phyloP scores from a whole-genome alignment of 2,113 vertebrate genomes.

The Acrocephalus arundinaceus region DNA sequence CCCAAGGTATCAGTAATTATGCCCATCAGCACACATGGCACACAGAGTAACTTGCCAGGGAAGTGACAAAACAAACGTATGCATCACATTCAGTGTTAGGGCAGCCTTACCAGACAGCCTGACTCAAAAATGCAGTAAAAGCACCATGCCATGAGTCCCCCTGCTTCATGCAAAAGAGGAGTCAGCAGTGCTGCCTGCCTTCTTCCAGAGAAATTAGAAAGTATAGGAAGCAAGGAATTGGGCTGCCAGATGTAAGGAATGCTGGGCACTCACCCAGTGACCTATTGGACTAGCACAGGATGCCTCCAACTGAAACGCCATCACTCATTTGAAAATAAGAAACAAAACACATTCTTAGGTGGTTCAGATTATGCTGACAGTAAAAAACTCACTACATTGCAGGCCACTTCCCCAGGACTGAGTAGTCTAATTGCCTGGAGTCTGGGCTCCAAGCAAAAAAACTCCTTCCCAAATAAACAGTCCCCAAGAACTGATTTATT shows the following conservation, averaged over 20 bases:
- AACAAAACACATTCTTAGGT: neutral
- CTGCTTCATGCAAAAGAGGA: neutral
- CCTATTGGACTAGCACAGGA: neutral
- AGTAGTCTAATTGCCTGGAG: neutral
- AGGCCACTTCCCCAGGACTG: neutral
- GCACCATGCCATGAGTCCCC: neutral
- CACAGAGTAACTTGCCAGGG: neutral
- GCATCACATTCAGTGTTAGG: neutral
- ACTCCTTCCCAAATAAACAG: neutral
- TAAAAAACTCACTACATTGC: neutral
- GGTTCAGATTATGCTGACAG: neutral
- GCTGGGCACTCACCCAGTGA: rapidly evolving
- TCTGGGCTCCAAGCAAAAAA: neutral
- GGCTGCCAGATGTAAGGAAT: neutral
- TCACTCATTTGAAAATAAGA: neutral
- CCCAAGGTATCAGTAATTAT: neutral
- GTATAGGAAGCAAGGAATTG: neutral
- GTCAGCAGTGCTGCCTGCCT: rapidly evolving
- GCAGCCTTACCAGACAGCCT: neutral
- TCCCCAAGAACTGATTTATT: neutral
- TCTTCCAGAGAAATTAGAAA: neutral
- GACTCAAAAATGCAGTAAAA: neutral
- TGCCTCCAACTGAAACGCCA: neutral
- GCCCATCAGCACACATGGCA: neutral
- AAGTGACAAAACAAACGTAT: neutral